Conservation (phyloP, 2,113 vertebrate genomes). For the Theristicus caerulescens region DNA sequence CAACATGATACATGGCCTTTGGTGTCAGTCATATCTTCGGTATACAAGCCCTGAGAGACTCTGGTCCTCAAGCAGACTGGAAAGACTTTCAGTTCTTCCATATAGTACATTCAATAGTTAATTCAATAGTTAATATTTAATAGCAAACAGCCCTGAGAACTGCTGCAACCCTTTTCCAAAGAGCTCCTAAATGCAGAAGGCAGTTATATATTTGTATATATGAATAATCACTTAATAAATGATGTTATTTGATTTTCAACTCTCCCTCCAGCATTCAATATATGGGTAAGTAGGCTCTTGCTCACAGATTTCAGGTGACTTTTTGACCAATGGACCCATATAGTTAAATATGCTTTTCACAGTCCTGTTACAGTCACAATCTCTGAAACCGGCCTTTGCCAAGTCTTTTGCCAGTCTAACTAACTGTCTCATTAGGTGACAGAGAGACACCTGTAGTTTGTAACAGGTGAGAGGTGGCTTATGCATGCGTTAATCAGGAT, state of each 20-base stretch:
- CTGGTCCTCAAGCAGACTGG: not conserved
- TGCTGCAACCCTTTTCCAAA: not conserved
- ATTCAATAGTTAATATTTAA: conserved; percentile 27
- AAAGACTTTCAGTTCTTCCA: not conserved
- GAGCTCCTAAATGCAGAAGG: not conserved
- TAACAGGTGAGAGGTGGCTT: not conserved
- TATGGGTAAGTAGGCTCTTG: not conserved
- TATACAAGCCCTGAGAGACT: not conserved
- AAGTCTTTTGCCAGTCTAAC: not conserved
- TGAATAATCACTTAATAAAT: conserved; percentile 35
- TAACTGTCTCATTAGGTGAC: not conserved
- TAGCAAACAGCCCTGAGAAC: not conserved
- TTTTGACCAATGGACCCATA: not conserved
- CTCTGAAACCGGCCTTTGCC: not conserved
- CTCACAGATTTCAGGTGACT: not conserved
- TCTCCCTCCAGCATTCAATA: not conserved
- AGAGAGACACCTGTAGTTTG: not conserved
- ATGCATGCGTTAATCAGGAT: not conserved
- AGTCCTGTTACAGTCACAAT: not conserved
- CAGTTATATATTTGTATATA: conserved; percentile 5
- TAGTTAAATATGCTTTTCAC: not conserved
- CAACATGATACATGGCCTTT: not conserved
- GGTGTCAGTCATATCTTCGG: not conserved
- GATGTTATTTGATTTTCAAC: not conserved
- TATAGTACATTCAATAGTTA: not conserved